Base-by-base conservation (phyloP, 1,140 invertebrate species). In the Mycetomoellerius zeteki region DNA sequence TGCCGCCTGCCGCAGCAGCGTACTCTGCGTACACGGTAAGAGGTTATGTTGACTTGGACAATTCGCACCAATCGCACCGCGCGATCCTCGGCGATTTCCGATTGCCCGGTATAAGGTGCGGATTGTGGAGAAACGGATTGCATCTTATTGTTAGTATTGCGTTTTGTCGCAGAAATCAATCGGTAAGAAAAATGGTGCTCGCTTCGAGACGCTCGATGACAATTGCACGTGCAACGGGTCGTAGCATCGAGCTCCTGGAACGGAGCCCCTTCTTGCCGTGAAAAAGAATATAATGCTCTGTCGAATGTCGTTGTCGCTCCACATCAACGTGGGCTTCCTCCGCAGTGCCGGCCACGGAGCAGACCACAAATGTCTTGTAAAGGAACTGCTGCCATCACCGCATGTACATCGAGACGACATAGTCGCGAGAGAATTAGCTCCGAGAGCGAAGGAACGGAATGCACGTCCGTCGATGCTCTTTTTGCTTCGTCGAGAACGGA, bases 291-390 rank as follows among this genome's bases (percentile, higher is more conserved):
- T 85, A 37, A 81, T 81, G 65, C 62, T 43, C 54, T 30, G 69
- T 89, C 89, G 86, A 90, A 87, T 87, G 88, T 89, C 86, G 88
- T 90, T 89, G 81, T 90, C 60, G 81, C 64, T 91, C 33, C 58
- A 67, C 19, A 56, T n/a, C 30, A 75, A 75, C 86, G 87, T 89
- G 81, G 77, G 91, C 90, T 81, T 81, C 78, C 89, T 85, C 87
- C 86, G 86, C 69, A 81, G 76, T 76, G 69, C 56, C 58, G 77
- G 89, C 85, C 86, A 89, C 69, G 91, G 86, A 69, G 88, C 64
- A 87, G 86, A 86, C 93, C 93, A 86, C 92, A 93, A 92, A 94
- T 94, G 93, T 93, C 93, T 91, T 88, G 93, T 81, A 91, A 92
- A 90, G 90, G 88, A 86, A 86, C 87, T 76, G 76, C 87, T 72